Percentiles rank a stretch among this genome's conserved stretches.
Conservation (phyloP, 2,888 invertebrate genomes). For the Mythimna loreyi region DNA sequence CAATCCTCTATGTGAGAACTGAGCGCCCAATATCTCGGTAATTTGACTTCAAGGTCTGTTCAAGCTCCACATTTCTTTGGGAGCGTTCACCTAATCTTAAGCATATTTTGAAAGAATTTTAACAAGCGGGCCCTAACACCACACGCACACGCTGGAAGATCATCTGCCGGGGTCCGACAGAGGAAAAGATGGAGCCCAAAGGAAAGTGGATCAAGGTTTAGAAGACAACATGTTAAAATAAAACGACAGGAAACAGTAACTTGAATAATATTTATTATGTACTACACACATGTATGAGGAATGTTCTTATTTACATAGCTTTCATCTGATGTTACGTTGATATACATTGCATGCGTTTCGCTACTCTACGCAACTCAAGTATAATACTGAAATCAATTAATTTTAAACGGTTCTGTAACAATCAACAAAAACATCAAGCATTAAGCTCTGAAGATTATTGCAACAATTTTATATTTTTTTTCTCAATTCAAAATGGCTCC, state of each 20-base stretch:
- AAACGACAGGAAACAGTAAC: constrained; percentile 88
- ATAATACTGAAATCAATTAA: constrained; percentile 82
- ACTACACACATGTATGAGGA: constrained; percentile 91
- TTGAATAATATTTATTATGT: constrained; percentile 91
- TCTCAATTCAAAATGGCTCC: constrained; percentile 72
- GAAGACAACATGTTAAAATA: constrained; percentile 66
- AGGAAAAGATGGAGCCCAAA: no score
- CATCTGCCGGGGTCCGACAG: no score
- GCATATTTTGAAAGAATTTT: no score
- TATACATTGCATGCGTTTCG: constrained; percentile 68
- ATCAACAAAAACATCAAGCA: constrained; percentile 61
- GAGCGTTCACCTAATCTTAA: no score
- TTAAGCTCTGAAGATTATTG: constrained; percentile 66
- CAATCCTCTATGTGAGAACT: no score
- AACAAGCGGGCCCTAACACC: no score
- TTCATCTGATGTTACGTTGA: constrained; percentile 71
- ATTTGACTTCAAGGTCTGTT: no score
- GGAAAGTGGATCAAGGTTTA: no score
- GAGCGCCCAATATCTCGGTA: no score
- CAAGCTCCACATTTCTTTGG: no score
- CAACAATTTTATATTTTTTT: constrained; percentile 64
- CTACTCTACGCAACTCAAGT: constrained; percentile 73
- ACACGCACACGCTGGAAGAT: no score
- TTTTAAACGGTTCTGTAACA: constrained; percentile 69
- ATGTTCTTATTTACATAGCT: constrained; percentile 91